These are phyloP conservation scores for Sarcophaga variegata DNA, from an alignment of 2,888 invertebrate genomes.

Conservation along the genomic window DNA sequence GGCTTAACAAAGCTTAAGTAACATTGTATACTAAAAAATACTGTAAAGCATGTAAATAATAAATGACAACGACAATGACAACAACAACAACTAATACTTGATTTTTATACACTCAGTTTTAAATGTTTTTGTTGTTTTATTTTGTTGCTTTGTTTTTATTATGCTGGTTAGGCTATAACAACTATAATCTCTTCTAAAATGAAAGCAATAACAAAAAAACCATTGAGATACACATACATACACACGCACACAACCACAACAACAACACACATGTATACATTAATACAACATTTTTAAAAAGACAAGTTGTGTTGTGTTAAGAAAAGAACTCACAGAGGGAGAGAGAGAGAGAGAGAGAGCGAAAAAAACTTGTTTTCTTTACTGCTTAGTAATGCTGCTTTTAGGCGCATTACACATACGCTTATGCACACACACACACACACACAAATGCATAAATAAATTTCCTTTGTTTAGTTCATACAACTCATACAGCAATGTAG, in stretches of 20 bases:
- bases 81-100: background rate
- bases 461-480: constrained; percentile 1
- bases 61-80: background rate
- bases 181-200: background rate
- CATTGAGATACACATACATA: background rate
- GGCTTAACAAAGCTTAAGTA: no score
- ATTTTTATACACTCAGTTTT: background rate
- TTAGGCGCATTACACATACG: constrained; percentile 17
- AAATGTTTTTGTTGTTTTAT: background rate
- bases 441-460: background rate
- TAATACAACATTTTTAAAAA: background rate
- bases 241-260: background rate
- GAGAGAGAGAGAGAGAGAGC: background rate
- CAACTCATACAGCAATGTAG: background rate
- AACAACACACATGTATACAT: background rate
- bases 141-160: background rate
- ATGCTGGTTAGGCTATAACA: background rate
- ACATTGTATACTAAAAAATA: no score
- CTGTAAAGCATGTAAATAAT: no score
- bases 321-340: background rate
- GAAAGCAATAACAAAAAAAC: background rate
- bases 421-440: constrained; percentile 19
- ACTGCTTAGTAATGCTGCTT: constrained; percentile 19
- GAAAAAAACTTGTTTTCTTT: constrained; percentile 24
- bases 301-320: background rate